A percentile compares a stretch with the other conserved stretches of the same genome.
Conservation (phyloP, 1,140 invertebrate genomes). For the Vollenhovia emeryi region DNA sequence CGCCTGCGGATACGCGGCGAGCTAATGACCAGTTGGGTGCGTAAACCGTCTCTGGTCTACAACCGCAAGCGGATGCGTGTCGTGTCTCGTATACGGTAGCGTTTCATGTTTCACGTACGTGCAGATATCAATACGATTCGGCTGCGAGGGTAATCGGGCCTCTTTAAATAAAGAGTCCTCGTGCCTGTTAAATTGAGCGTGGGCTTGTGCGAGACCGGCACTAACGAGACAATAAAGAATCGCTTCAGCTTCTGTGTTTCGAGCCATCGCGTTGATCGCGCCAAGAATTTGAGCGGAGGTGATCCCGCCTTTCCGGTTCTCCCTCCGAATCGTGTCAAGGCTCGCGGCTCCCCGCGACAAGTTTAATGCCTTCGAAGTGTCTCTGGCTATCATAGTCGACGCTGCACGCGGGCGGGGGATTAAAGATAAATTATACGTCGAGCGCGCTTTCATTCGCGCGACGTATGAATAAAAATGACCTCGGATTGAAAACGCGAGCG, state of each 20-base stretch:
- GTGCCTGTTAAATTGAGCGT: slow-evolving; percentile 25
- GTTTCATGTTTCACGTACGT: neutral
- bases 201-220: neutral
- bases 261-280: neutral
- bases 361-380: neutral
- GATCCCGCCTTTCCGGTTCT: slow-evolving; percentile 13
- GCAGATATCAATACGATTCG: slow-evolving; percentile 23
- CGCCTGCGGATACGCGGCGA: neutral
- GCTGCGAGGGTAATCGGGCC: neutral
- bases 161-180: slow-evolving; percentile 15
- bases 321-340: slow-evolving; percentile 7
- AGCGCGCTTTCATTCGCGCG: slow-evolving; percentile 1
- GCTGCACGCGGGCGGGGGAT: neutral
- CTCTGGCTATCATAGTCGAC: neutral
- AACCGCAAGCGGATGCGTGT: neutral
- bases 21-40: neutral
- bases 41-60: neutral
- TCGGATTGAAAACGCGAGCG: neutral
- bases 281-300: neutral
- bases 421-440: neutral
- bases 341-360: neutral
- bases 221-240: slow-evolving; percentile 46
- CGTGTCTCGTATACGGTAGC: no score
- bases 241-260: slow-evolving; percentile 24
- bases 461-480: slow-evolving; percentile 50